phyloP scores from a whole-genome alignment of 2,797 vertebrate genomes.

The Atherinosoma microstoma region DNA sequence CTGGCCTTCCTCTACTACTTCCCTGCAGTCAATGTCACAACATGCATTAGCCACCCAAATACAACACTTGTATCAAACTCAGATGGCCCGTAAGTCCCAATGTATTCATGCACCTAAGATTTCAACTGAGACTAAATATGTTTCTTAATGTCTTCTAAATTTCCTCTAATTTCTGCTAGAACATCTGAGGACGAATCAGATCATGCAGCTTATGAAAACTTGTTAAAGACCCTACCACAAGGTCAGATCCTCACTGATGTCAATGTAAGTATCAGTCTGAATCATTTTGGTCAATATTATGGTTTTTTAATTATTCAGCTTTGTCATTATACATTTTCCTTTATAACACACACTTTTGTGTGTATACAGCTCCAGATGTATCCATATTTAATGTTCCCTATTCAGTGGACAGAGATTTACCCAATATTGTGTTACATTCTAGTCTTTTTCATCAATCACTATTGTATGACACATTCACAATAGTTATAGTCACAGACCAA shows the following conservation, averaged over 20 bases:
- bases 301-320: no score
- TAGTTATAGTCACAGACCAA: not conserved
- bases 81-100: constrained; percentile 47
- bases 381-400: not conserved
- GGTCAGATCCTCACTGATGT: accelerated
- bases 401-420: not conserved
- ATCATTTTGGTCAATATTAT: not conserved
- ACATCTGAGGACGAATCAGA: constrained; percentile 24
- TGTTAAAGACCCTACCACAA: constrained; percentile 65
- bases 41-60: constrained; percentile 72
- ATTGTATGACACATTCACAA: not conserved
- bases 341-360: no score
- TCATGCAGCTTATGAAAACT: constrained; percentile 53
- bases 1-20: constrained; percentile 81
- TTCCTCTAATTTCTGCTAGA: constrained; percentile 37
- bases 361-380: not conserved
- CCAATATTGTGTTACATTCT: no score
- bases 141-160: constrained; percentile 2
- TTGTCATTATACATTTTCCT: no score
- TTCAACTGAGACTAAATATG: not conserved
- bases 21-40: constrained; percentile 65
- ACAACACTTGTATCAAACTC: not conserved
- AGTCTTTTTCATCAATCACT: not conserved
- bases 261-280: constrained; percentile 58
- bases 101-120: not conserved